phyloP scores from a whole-genome alignment of 2,113 vertebrate species.

The Leptobrachium leishanense region DNA sequence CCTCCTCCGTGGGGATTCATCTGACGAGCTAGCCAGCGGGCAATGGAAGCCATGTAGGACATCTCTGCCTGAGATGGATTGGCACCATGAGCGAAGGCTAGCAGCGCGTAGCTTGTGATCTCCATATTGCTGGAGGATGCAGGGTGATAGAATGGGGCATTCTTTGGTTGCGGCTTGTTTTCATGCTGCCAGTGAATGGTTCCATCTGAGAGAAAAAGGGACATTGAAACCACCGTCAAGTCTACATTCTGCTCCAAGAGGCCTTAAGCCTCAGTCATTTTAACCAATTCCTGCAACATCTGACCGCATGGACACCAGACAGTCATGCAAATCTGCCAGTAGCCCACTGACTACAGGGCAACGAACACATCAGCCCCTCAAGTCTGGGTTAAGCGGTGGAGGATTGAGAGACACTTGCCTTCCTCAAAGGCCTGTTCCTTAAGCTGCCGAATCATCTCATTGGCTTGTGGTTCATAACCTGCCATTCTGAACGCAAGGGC shows the following conservation, averaged over 20 bases:
- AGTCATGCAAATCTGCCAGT: too few relatives aligned
- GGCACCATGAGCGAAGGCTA: conserved; percentile 48
- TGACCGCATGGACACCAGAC: too few relatives aligned
- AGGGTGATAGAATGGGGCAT: rapidly evolving
- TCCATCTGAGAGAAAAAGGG: conserved; percentile 10
- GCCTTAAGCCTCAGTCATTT: too few relatives aligned
- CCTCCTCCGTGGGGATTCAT: conserved; percentile 55
- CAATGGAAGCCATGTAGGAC: background rate
- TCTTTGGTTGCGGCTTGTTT: background rate
- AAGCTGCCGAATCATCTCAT: background rate
- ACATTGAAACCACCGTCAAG: too few relatives aligned
- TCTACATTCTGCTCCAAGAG: too few relatives aligned
- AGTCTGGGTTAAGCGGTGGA: too few relatives aligned
- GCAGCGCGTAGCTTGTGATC: conserved; percentile 47
- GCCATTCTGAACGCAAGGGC: background rate
- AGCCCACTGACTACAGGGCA: too few relatives aligned
- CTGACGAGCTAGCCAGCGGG: conserved; percentile 53
- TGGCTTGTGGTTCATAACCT: background rate
- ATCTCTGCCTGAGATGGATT: background rate
- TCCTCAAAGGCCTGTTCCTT: background rate
- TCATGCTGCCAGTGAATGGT: conserved; percentile 52
- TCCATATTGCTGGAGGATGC: conserved; percentile 18
- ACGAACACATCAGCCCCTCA: too few relatives aligned
- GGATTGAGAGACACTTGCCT: background rate
- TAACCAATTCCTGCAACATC: too few relatives aligned